These are phyloP conservation scores for Echinarachnius parma DNA, from an alignment of 53 echinoderm and acorn worm genomes.

Conservation along the genomic window DNA sequence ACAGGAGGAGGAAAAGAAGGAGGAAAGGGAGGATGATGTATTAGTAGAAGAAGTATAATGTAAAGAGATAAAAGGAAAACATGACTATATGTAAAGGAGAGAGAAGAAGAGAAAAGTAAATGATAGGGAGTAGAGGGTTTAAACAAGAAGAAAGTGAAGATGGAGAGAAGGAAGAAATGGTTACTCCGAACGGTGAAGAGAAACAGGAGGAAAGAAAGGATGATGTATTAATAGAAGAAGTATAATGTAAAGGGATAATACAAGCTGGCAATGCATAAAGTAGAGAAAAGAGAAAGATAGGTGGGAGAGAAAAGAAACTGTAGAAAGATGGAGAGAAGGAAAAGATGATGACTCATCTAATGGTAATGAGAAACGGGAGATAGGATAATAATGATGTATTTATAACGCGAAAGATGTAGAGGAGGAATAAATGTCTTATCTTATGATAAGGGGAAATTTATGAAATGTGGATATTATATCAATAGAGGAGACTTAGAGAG, in stretches of 20 bases:
- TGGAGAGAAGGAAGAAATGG: no score
- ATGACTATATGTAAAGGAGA: no score
- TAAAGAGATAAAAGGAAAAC: background rate
- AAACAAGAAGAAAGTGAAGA: background rate
- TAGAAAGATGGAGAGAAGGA: conserved; percentile 10
- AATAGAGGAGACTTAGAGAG: no score
- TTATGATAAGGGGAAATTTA: no score
- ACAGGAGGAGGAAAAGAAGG: background rate
- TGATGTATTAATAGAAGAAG: no score
- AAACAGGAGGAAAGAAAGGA: no score
- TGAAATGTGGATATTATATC: no score
- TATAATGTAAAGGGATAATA: no score
- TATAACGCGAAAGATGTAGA: conserved; percentile 19
- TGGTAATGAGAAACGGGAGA: background rate
- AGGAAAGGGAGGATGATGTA: background rate
- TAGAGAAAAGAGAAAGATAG: background rate
- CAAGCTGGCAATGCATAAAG: no score
- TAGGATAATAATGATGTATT: no score
- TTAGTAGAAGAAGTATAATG: background rate
- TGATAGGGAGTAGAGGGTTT: background rate
- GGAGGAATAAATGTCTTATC: background rate
- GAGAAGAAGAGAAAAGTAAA: background rate
- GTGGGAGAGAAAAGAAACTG: conserved; percentile 28
- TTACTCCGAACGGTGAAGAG: no score
- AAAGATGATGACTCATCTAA: background rate